These are phyloP conservation scores for Hydrotaea diabolus DNA, from an alignment of 2,888 invertebrate genomes.

Conservation along the genomic window DNA sequence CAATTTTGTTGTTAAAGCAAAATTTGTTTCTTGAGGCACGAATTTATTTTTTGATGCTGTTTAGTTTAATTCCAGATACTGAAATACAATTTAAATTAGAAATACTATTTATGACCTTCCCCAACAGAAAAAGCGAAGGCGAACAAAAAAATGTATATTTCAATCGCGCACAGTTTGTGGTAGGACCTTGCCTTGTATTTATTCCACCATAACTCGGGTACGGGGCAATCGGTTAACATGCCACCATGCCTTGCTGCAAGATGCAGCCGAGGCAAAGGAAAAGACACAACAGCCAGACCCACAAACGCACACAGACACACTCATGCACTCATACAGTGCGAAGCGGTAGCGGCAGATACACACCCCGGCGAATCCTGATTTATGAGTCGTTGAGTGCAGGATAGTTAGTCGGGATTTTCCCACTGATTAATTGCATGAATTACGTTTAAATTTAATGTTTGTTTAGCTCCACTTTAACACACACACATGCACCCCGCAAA, in stretches of 20 bases:
- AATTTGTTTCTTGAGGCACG: too few relatives aligned
- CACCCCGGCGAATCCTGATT: conserved; percentile 63
- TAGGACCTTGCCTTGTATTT: conserved; percentile 19
- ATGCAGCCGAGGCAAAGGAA: conserved; percentile 21
- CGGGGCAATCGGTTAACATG: conserved; percentile 19
- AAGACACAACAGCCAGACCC: not conserved
- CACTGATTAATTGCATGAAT: conserved; percentile 66
- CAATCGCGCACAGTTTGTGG: not conserved
- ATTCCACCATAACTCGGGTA: not conserved
- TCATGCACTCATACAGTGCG: not conserved
- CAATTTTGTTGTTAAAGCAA: too few relatives aligned
- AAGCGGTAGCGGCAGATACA: not conserved
- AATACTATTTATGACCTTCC: conserved; percentile 16
- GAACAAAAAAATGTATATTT: not conserved
- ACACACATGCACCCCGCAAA: not conserved
- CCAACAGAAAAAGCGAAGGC: conserved; percentile 1
- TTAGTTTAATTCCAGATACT: too few relatives aligned
- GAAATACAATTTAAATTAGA: too few relatives aligned
- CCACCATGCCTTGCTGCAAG: conserved; percentile 31
- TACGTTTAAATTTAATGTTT: conserved; percentile 65
- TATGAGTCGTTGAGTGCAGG: conserved; percentile 64
- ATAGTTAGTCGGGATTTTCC: conserved; percentile 64
- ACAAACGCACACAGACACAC: not conserved
- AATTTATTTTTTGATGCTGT: too few relatives aligned
- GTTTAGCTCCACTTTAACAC: conserved; percentile 60